Conservation (phyloP, 2,797 vertebrate species). For the Heliangelus exortis region DNA sequence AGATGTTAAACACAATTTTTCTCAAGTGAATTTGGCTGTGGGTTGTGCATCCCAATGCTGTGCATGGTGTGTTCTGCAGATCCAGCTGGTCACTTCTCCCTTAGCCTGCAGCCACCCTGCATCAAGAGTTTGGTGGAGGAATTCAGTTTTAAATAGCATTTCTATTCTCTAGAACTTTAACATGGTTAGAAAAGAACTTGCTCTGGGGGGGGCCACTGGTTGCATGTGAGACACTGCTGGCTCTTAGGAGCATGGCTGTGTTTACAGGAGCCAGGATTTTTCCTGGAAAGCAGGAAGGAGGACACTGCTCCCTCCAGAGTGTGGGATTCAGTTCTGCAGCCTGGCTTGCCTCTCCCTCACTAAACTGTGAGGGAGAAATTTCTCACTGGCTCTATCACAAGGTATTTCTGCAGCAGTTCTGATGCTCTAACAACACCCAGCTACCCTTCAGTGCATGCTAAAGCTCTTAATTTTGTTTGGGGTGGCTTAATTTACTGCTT, state of each 20-base stretch:
- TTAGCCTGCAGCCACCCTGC: not conserved
- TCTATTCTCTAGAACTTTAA: not conserved
- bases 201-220: not conserved
- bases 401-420: not conserved
- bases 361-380: not conserved
- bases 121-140: not conserved
- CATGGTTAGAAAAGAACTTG: not conserved
- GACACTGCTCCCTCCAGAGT: accelerated
- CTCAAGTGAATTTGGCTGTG: accelerated
- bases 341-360: accelerated
- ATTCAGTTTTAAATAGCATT: not conserved
- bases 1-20: not conserved
- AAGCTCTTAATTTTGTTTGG: not conserved
- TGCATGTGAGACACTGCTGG: not conserved
- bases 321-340: accelerated
- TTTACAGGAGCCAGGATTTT: not conserved
- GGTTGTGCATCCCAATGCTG: accelerated
- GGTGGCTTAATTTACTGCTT: not conserved
- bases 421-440: not conserved
- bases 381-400: not conserved
- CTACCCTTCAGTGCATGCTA: not conserved
- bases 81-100: not conserved
- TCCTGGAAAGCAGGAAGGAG: not conserved
- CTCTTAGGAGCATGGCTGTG: not conserved
- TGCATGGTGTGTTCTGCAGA: not conserved